Percentiles rank a stretch among this genome's conserved stretches.
Evolutionary conservation across 2,797 vertebrate genomes (phyloP).

Genomic region (Pagetopsis macropterus): DNA sequence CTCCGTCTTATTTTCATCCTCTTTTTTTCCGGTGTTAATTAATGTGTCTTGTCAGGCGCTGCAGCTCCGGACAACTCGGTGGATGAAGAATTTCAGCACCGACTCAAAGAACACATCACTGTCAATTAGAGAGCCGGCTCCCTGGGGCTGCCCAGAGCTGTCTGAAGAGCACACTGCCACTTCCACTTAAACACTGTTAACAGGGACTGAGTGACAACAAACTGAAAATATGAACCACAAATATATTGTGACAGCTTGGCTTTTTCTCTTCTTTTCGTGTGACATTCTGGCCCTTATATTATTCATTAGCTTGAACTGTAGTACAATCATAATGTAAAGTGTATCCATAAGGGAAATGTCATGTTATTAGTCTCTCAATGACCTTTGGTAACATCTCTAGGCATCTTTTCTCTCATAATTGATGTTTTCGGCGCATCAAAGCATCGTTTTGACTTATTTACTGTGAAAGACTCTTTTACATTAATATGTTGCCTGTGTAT

Average conservation of each 20-base stretch:
- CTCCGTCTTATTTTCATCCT: slow-evolving; percentile 58
- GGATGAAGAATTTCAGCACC: slow-evolving; percentile 75
- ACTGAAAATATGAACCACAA: slow-evolving; percentile 66
- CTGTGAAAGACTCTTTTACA: slow-evolving; percentile 26
- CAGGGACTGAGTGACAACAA: slow-evolving; percentile 73
- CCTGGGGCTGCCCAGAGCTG: slow-evolving; percentile 75
- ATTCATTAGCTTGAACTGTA: slow-evolving; percentile 51
- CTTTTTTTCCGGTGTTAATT: slow-evolving; percentile 74
- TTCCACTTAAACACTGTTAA: slow-evolving; percentile 78
- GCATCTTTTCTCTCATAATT: slow-evolving; percentile 30
- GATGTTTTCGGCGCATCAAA: slow-evolving; percentile 22
- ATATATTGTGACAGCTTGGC: slow-evolving; percentile 60
- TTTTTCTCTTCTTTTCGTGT: slow-evolving; percentile 33
- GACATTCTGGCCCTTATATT: slow-evolving; percentile 28
- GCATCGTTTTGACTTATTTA: slow-evolving; percentile 27
- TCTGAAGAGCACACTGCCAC: slow-evolving; percentile 80
- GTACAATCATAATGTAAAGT: slow-evolving; percentile 39
- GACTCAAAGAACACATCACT: slow-evolving; percentile 84
- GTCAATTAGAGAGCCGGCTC: slow-evolving; percentile 81
- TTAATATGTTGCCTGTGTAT: slow-evolving; percentile 21
- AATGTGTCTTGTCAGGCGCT: slow-evolving; percentile 79
- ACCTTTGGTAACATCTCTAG: slow-evolving; percentile 25
- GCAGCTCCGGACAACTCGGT: slow-evolving; percentile 71
- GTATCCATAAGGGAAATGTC: slow-evolving; percentile 17
- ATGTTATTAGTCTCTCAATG: slow-evolving; percentile 41